Evolutionary conservation across 2,888 invertebrate genomes (phyloP), one percentile per base, ranked within the genome.

Genomic region (Synergus itoensis): DNA sequence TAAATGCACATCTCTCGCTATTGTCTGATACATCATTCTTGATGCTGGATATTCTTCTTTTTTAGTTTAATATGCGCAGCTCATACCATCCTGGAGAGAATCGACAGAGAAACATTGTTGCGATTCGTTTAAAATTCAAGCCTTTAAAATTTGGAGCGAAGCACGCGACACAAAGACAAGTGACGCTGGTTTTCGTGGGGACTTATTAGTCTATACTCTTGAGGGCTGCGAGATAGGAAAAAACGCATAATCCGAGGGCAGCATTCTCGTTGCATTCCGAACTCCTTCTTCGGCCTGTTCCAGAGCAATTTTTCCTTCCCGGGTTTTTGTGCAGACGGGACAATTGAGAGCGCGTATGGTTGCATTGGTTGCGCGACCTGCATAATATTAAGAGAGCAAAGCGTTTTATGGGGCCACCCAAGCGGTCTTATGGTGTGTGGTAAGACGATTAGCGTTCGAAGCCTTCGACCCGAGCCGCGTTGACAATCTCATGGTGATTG

Each of bases 301-400:
- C 76, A 75, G 80, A 78, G 80, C 77, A 79, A 79, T 80, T 79
- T 83, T 84, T 79, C 78, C 81, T 78, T 76, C 65, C 69, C 77
- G 67, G 73, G 41, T 81, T 84, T 84, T 81, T 81, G 81, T 81
- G 77, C 75, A 78, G 80, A 60, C 79, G 82, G 86, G 82, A 87
- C 88, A 89, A 90, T 87, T 85, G 85, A 84, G 86, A 84, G 83
- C 83, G 85, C 83, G 84, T 87, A 86, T 82, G 82, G 88, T 84
- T 86, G 87, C 85, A 86, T 80, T 82, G 82, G 88, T 84, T 86
- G 87, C 85, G 86, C 82, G 85, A 81, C 84, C 87, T 86, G 90
- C 89, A 90, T 90, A 90, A 90, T 87, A 88, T 90, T 88, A 88
- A 87, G 87, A 87, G 87, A 85, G 86, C 84, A 88, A 87, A 84